Conservation (phyloP, 2,888 invertebrate species). For the Caenorhabditis drosophilae region DNA sequence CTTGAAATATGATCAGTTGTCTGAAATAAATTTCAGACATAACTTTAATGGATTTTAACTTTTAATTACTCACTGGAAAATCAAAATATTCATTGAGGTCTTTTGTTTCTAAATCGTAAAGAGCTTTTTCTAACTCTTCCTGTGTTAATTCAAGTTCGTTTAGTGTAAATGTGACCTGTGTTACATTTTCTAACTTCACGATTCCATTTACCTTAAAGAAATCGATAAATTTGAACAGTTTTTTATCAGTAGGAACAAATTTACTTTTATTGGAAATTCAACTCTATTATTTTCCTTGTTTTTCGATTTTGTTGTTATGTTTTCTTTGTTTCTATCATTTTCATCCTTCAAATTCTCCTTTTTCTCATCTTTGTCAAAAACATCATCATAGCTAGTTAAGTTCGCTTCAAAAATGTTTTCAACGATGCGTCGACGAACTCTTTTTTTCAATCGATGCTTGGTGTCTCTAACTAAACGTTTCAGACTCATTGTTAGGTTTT, state of each 20-base stretch:
- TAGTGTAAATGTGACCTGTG: slow-evolving; percentile 14
- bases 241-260: no score
- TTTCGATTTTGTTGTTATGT: no score
- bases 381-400: no score
- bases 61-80: slow-evolving; percentile 14
- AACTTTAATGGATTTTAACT: background rate
- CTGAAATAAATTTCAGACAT: background rate
- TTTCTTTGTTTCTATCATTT: no score
- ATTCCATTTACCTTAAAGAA: slow-evolving; percentile 19
- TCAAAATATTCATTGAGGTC: slow-evolving; percentile 21
- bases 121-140: slow-evolving; percentile 19
- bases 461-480: slow-evolving; percentile 17
- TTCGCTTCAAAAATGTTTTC: no score
- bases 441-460: slow-evolving; percentile 6
- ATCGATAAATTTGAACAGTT: no score
- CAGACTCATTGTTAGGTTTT: slow-evolving; percentile 23
- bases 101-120: slow-evolving; percentile 15
- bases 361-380: no score
- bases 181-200: slow-evolving; percentile 12
- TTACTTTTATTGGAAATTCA: background rate
- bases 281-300: background rate
- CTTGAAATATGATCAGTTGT: slow-evolving; percentile 2
- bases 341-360: no score
- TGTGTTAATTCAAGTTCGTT: slow-evolving; percentile 7
- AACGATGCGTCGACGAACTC: no score